phyloP scores from a whole-genome alignment of 2,113 vertebrate species.

The Steatornis caripensis region DNA sequence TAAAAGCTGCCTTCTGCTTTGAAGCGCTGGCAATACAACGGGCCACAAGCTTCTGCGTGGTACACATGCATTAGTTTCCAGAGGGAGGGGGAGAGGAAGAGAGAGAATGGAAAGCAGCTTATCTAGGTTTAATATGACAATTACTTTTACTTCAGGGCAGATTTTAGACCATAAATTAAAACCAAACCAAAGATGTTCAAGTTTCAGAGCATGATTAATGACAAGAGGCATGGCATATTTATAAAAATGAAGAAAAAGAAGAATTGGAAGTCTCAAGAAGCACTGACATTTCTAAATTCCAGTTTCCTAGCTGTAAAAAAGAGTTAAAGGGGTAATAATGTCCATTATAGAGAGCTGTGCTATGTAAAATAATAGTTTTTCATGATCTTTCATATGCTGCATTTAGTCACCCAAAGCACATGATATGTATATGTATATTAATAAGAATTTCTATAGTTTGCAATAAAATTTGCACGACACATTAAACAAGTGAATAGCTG shows the following conservation, averaged over 20 bases:
- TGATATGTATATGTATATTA: not conserved
- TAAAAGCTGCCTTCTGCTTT: not conserved
- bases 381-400: not conserved
- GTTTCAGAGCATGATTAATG: not conserved
- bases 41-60: not conserved
- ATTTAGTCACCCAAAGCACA: not conserved
- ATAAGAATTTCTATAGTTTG: not conserved
- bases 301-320: not conserved
- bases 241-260: not conserved
- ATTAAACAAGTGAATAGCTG: not conserved
- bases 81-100: not conserved
- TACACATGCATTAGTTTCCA: not conserved
- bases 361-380: not conserved
- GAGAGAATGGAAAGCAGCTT: constrained; percentile 20
- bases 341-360: not conserved
- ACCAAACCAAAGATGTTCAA: not conserved
- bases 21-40: not conserved
- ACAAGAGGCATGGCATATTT: not conserved
- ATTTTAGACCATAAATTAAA: not conserved
- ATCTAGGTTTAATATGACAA: constrained; percentile 21
- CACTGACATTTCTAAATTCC: not conserved
- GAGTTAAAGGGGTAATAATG: not conserved
- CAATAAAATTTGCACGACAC: not conserved
- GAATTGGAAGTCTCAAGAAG: not conserved
- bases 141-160: constrained; percentile 3